Evolutionary conservation across 2,113 vertebrate genomes (phyloP), one percentile per base, ranked within the genome.

Genomic region (Bungarus multicinctus): DNA sequence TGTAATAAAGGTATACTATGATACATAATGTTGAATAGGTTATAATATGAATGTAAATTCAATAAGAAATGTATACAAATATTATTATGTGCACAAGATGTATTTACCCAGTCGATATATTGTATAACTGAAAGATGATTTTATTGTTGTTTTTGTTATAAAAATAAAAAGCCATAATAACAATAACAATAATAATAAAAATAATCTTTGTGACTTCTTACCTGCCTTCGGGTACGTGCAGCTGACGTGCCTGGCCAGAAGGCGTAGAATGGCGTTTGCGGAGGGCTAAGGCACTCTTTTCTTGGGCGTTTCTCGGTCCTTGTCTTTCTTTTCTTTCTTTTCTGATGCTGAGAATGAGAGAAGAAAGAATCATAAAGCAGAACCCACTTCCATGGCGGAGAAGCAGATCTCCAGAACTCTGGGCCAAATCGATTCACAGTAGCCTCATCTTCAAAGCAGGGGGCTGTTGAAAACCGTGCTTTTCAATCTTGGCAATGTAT

Each of bases 271-370:
- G 99, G 94, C 98, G 98, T 97, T 99, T 99, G 97, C 98, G 99
- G 74, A 99, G 96, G 95, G 98, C 98, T 87, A 99, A 97, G 89
- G 98, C 98, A 0, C 96, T 99, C 96, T 98, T 99, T 96, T 99
- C 99, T 95, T 99, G 99, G 95, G 98, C 98, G 0, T 99, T 99
- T 99, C 99, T 88, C 99, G 96, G 47, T 99, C 99, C 95, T 99
- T 99, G 97, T 99, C 99, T 93, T 98, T 99, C 97, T 99, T 99
- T 96, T 99, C 98, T 94, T 99, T 99, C 96, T 98, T 99, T 98
- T 98, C 97, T 99, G 99, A 39, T 91, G 90, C 90, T 22, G 90
- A 39, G n/a, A 85, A 20, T 0, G 0, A 1, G 69, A 47, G 88
- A 0, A 0, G 55, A n/a, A 0, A 0, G 10, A 43, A 60, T 91